These are phyloP conservation scores for Atherix ibis DNA, from an alignment of 2,888 invertebrate genomes.

Conservation along the genomic window DNA sequence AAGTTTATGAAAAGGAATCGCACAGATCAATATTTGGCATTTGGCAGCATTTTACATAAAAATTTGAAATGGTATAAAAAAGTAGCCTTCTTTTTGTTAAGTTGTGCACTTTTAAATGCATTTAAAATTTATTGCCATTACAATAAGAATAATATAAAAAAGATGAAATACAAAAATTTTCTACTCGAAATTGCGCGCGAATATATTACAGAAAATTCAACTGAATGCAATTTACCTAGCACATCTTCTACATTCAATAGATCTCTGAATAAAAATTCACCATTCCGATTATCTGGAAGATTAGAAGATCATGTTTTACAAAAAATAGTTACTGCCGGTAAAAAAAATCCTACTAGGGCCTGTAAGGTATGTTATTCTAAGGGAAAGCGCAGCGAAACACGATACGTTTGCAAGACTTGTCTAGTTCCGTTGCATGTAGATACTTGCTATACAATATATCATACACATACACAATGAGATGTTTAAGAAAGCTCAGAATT, in stretches of 20 bases:
- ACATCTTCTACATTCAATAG: conserved; percentile 6
- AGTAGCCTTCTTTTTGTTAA: conserved; percentile 5
- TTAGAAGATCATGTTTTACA: conserved; percentile 4
- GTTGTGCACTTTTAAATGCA: conserved; percentile 7
- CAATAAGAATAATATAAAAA: conserved; percentile 5
- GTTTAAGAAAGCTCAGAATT: too few species aligned
- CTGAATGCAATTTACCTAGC: conserved; percentile 6
- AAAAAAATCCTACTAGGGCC: conserved; percentile 4
- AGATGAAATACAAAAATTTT: conserved; percentile 6
- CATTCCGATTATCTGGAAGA: conserved; percentile 4
- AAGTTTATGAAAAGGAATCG: conserved; percentile 6
- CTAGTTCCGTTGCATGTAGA: too few species aligned
- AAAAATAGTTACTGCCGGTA: conserved; percentile 5
- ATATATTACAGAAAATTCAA: conserved; percentile 8
- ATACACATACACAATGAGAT: too few species aligned
- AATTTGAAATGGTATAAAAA: conserved; percentile 7
- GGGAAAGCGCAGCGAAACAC: conserved; percentile 4
- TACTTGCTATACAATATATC: too few species aligned
- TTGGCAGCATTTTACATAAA: conserved; percentile 6
- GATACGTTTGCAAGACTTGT: conserved; percentile 5
- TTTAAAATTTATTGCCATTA: conserved; percentile 8
- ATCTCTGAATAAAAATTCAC: conserved; percentile 6
- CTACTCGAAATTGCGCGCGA: conserved; percentile 7
- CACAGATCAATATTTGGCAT: conserved; percentile 7
- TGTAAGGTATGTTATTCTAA: conserved; percentile 4